Base-by-base conservation (phyloP, 2,888 invertebrate species). In the Biston stratarius region DNA sequence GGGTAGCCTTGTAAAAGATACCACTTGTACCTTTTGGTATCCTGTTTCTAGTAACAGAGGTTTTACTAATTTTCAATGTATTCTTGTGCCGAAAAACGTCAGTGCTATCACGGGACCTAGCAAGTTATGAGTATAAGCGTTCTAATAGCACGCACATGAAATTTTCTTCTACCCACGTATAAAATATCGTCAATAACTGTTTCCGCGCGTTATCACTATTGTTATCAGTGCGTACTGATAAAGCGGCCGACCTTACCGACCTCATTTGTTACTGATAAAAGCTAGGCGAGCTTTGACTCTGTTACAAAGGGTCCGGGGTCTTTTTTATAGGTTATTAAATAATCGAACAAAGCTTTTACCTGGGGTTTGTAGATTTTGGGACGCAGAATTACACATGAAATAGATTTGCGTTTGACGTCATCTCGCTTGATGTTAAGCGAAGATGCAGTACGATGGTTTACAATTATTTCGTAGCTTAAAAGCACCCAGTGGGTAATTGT, bases 211-310 rank as follows among this genome's bases (percentile, higher is more conserved):
- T 67, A 67, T 67, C 67, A 60, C 44, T 12, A 59, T 47, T 61
- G 72, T 70, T 74, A 73, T 65, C 62, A 49, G 52, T 40, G 24
- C 45, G 49, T 61, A 47, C 61, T 66, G 74, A 77, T 70, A 75
- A 74, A 67, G 63, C 53, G 65, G 59, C 60, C 79, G 61, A 61
- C 65, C 65, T 61, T 66, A 61, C 44, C 51, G 44, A 80, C 81
- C 81, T 73, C 79, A 64, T 80, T 77, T 80, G 76, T 69, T 64
- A 51, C 70, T 74, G 78, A 78, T 80, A 80, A 74, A 51, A 34
- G 48, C 67, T 75, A 71, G 73, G 71, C 71, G 73, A 73, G 66
- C 52, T 38, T 36, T 61, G 59, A 57, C 66, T 70, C 53, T 64
- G 64, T 72, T 67, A 60, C 58, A 57, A 70, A 61, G 62, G 66